Evolutionary conservation across 2,797 vertebrate species (phyloP).

Genomic region (Chanos chanos): DNA sequence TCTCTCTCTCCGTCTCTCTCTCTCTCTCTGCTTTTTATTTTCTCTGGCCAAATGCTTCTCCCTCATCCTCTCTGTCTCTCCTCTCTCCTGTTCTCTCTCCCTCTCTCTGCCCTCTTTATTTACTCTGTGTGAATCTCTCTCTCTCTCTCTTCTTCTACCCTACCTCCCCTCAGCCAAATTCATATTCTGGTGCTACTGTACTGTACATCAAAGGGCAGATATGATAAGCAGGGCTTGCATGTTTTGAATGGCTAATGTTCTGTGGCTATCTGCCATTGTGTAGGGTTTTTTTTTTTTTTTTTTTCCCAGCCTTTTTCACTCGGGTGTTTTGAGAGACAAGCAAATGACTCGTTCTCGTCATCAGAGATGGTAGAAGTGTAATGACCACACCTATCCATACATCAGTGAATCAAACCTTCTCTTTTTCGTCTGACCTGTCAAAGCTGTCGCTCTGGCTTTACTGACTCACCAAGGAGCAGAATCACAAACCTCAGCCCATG

Average conservation of each 20-base stretch:
- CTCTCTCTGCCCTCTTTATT: constrained; percentile 4
- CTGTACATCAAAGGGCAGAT: constrained; percentile 49
- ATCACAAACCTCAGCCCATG: too few relatives aligned
- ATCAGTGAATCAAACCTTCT: too few relatives aligned
- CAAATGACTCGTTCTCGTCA: too few relatives aligned
- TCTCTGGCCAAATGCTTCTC: background rate
- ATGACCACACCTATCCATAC: too few relatives aligned
- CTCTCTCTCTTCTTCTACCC: background rate
- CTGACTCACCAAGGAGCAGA: too few relatives aligned
- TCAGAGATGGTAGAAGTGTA: too few relatives aligned
- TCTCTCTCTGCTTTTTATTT: background rate
- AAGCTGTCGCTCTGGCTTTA: too few relatives aligned
- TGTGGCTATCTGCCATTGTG: constrained; percentile 13
- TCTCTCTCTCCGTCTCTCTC: constrained; percentile 32
- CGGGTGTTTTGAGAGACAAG: too few relatives aligned
- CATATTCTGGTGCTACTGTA: constrained; percentile 11
- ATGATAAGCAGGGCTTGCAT: constrained; percentile 50
- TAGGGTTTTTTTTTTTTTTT: too few relatives aligned
- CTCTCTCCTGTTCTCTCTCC: constrained; percentile 21
- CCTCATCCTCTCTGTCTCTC: background rate
- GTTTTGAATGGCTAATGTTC: constrained; percentile 53
- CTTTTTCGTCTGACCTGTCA: too few relatives aligned
- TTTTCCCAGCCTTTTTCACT: too few relatives aligned
- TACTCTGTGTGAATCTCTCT: background rate
- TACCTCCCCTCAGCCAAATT: constrained; percentile 13